Percentiles rank a stretch among this genome's conserved stretches.
These are phyloP conservation scores for Sebastiscus tertius DNA, from an alignment of 2,797 vertebrate species.

Conservation along the genomic window DNA sequence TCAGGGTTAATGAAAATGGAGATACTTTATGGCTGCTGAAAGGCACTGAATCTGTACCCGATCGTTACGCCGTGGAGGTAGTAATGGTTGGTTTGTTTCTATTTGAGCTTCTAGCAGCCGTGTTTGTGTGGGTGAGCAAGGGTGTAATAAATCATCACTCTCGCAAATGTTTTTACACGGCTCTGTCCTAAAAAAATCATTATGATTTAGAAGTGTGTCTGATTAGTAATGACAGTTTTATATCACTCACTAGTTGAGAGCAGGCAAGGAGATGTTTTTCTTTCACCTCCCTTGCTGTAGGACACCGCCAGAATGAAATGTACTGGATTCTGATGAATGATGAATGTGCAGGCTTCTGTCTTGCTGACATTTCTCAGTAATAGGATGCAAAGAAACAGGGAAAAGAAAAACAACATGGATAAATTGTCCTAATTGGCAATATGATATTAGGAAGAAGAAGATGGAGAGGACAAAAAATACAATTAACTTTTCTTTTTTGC, in stretches of 20 bases:
- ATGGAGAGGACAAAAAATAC: background rate
- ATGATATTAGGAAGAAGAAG: background rate
- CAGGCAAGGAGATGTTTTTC: background rate
- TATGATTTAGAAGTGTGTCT: constrained; percentile 50
- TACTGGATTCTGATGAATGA: constrained; percentile 18
- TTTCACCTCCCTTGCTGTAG: constrained; percentile 1
- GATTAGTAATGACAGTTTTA: constrained; percentile 44
- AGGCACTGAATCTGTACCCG: constrained; percentile 48
- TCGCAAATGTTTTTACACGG: constrained; percentile 42
- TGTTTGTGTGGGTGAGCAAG: background rate
- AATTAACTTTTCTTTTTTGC: background rate
- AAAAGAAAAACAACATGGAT: background rate
- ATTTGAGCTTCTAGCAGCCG: constrained; percentile 7
- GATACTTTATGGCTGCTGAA: constrained; percentile 54
- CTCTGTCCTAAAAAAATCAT: constrained; percentile 44
- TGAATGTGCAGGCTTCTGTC: constrained; percentile 1
- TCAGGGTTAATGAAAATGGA: constrained; percentile 69
- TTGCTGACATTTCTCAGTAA: background rate
- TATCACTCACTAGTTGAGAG: constrained; percentile 25
- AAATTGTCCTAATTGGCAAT: background rate
- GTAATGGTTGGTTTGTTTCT: constrained; percentile 52
- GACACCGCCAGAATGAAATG: constrained; percentile 25
- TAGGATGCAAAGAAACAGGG: background rate
- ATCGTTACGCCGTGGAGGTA: constrained; percentile 18
- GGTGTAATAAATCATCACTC: constrained; percentile 42